Conservation (phyloP, 2,797 vertebrate species). For the Sebastes glaucus region DNA sequence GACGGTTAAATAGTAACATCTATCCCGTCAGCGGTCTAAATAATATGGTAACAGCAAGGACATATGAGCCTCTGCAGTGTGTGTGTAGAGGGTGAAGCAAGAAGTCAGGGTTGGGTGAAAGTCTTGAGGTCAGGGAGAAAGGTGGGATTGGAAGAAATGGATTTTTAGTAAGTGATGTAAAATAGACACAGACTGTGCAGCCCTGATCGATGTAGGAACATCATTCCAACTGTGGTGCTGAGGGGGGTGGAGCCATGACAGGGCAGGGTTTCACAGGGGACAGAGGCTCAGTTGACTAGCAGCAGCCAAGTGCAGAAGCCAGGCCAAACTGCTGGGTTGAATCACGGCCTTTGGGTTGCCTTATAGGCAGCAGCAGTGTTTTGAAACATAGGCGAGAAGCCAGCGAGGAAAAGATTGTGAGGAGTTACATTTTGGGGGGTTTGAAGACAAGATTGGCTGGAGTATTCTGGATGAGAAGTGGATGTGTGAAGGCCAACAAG, state of each 20-base stretch:
- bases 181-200: background rate
- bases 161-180: background rate
- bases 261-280: background rate
- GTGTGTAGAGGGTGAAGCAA: background rate
- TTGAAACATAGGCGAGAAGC: background rate
- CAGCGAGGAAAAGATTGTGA: background rate
- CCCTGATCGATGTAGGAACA: background rate
- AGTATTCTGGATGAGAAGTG: background rate
- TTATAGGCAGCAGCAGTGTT: background rate
- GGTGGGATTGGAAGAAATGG: background rate
- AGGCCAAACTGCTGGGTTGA: background rate
- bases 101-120: background rate
- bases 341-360: background rate
- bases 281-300: background rate
- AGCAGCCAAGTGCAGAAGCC: background rate
- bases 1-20: constrained; percentile 10
- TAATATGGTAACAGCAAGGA: background rate
- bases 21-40: background rate
- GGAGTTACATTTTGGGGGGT: background rate
- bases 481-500: background rate
- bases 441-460: background rate
- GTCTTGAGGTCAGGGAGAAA: background rate
- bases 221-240: background rate
- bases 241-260: background rate
- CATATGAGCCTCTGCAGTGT: background rate